Base-by-base conservation (phyloP, 1,140 invertebrate species). In the Conus ventricosus region DNA sequence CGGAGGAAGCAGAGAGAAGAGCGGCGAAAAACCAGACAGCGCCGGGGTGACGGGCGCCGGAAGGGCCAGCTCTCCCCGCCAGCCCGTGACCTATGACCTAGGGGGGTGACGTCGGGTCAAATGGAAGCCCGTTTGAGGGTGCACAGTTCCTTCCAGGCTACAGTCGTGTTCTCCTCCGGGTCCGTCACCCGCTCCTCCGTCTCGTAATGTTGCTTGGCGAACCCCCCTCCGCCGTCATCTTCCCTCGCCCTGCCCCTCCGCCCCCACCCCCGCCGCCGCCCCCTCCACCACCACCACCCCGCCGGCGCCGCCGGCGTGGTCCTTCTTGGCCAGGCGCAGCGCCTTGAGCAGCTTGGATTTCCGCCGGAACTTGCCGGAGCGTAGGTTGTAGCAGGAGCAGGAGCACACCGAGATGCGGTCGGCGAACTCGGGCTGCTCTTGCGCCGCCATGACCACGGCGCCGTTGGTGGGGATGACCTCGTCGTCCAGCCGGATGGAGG, bases 381-480 rank as follows among this genome's bases (percentile, higher is more conserved):
- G 90, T 67, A 95, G 93, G 89, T 95, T 95, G 91, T 97, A 97
- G 95, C 97, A 98, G 87, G 96, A 97, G 95, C 97, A 98, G 87
- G 97, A 97, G 95, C 97, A 98, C 88, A 98, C 97, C 71, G 97
- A 98, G 75, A 96, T 95, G 57, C 96, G 96, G 94, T 97, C 97
- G 92, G 97, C 96, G 92, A 93, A 94, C 78, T 95, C 94, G 5
- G 93, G 92, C 82, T 91, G 91, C 85, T 95, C 94, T 76, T 94
- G 93, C 13, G 92, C 92, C 39, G 92, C 92, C 76, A 95, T 95
- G 67, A 90, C 96, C 95, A 91, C 96, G 39, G 95, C 95, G 3
- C 96, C 96, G 92, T 96, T 96, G 80, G 96, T 95, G 20, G 96
- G 96, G 87, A 99, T 99, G 88, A 99, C 97, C 95, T 99, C 98